Percentiles rank a stretch among this genome's conserved stretches.
Conservation (phyloP, 2,797 vertebrate genomes). For the Hydrolagus colliei region DNA sequence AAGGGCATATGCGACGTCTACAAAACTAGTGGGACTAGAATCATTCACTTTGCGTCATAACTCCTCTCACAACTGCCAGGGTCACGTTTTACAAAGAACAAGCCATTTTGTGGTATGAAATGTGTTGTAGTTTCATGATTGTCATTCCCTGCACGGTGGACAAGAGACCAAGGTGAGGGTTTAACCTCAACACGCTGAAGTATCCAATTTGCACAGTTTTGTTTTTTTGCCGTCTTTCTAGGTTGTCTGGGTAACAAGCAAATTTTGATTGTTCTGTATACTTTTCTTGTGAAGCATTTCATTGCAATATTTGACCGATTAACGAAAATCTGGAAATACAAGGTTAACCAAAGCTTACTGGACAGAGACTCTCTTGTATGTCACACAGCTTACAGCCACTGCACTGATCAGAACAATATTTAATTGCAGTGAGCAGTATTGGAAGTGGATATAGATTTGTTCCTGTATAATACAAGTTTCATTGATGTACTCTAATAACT, state of each 20-base stretch:
- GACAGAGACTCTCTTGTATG: background rate
- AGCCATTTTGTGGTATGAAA: no score
- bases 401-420: background rate
- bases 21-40: no score
- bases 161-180: no score
- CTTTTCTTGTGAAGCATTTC: no score
- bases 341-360: background rate
- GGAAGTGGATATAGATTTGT: background rate
- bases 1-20: no score
- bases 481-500: background rate
- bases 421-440: background rate
- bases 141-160: no score
- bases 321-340: background rate
- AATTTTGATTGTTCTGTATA: background rate
- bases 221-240: background rate
- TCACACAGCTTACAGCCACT: background rate
- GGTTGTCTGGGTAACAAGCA: no score
- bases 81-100: no score
- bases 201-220: background rate
- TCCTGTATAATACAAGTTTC: background rate
- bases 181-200: no score
- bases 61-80: no score
- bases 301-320: background rate
- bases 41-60: no score
- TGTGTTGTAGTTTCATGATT: no score